Conservation (phyloP, 2,888 invertebrate species). For the Gari tellinella region DNA sequence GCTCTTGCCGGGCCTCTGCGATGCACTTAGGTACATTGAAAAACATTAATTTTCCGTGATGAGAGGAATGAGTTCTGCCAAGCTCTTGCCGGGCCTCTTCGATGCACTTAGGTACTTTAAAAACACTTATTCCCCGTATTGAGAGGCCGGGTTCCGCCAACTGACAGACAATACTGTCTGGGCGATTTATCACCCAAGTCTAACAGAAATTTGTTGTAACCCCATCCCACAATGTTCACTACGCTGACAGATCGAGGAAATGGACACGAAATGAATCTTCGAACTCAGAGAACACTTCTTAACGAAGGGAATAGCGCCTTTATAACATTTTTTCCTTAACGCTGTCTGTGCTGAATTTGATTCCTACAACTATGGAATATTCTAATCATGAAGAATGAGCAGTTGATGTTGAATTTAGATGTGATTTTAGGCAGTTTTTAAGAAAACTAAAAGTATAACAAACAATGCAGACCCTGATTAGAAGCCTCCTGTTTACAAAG, state of each 20-base stretch:
- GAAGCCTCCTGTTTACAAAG: too few species aligned
- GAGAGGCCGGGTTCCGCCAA: constrained; percentile 47
- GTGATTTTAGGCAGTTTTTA: too few species aligned
- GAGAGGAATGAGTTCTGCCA: constrained; percentile 46
- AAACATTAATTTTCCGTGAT: constrained; percentile 45
- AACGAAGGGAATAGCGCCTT: too few species aligned
- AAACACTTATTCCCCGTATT: constrained; percentile 50
- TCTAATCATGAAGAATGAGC: too few species aligned
- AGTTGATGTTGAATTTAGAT: too few species aligned
- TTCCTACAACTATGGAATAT: too few species aligned
- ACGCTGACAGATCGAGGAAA: constrained; percentile 54
- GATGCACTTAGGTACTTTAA: constrained; percentile 30
- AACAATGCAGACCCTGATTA: too few species aligned
- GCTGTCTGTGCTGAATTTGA: too few species aligned
- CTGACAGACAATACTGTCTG: constrained; percentile 45
- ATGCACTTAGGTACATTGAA: constrained; percentile 32
- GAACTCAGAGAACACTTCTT: constrained; percentile 12
- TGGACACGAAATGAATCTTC: constrained; percentile 60
- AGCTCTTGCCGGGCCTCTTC: constrained; percentile 12
- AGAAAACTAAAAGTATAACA: too few species aligned
- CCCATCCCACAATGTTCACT: constrained; percentile 34
- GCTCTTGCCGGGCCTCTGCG: constrained; percentile 11
- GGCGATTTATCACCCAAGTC: constrained; percentile 56
- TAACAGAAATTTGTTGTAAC: constrained; percentile 48
- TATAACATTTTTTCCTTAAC: too few species aligned